Conservation (phyloP, 2,797 vertebrate genomes). For the Arvicola amphibius region DNA sequence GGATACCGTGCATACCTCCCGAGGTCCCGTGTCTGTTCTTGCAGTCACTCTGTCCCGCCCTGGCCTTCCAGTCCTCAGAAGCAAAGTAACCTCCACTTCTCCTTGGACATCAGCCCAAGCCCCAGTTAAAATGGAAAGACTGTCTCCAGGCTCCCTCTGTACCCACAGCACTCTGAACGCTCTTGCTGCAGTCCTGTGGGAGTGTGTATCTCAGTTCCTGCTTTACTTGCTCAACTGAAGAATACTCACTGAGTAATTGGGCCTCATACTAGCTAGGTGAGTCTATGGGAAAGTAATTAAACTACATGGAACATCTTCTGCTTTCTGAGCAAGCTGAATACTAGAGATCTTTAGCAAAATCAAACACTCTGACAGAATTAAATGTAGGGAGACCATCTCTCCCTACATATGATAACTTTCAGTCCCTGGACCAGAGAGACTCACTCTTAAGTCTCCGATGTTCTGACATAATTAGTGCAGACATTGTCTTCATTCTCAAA, state of each 20-base stretch:
- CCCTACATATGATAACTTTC: not conserved
- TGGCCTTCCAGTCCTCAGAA: not conserved
- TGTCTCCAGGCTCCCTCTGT: not conserved
- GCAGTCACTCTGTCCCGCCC: not conserved
- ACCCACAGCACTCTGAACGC: not conserved
- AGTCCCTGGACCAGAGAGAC: not conserved
- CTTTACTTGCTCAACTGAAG: not conserved
- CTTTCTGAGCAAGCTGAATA: not conserved
- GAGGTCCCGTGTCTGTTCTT: not conserved
- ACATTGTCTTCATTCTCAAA: not conserved
- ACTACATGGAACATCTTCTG: constrained; percentile 36
- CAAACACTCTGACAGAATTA: not conserved
- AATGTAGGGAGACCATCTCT: not conserved
- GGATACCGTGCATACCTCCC: not conserved
- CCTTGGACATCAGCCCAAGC: not conserved
- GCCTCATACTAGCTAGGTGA: not conserved
- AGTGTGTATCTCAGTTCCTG: not conserved
- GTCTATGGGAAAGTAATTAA: not conserved
- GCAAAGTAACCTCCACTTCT: not conserved
- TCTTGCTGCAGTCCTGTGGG: not conserved
- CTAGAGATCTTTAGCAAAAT: constrained; percentile 33
- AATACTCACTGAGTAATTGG: not conserved
- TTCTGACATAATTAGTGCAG: not conserved
- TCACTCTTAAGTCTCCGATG: not conserved
- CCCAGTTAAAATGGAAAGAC: not conserved